These are phyloP conservation scores for Dicrostonyx torquatus DNA, from an alignment of 2,797 vertebrate species.

Conservation along the genomic window DNA sequence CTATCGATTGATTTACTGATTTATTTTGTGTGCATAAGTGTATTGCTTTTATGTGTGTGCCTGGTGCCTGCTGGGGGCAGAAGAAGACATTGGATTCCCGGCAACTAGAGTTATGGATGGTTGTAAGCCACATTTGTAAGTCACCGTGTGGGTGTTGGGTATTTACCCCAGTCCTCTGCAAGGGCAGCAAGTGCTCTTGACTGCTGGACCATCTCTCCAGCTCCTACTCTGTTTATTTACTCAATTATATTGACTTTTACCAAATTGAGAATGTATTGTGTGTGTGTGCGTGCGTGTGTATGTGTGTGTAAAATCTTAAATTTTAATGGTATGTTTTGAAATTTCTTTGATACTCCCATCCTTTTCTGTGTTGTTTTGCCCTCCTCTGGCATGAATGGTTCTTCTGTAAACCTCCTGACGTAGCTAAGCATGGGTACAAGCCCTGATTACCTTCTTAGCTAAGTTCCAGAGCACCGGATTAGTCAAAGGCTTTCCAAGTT, in stretches of 20 bases:
- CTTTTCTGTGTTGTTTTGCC: background rate
- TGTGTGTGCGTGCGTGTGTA: background rate
- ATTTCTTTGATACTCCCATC: background rate
- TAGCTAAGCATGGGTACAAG: background rate
- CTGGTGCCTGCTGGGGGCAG: background rate
- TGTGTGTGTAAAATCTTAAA: background rate
- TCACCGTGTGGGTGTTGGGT: background rate
- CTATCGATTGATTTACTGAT: background rate
- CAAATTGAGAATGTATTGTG: background rate
- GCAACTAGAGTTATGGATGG: background rate
- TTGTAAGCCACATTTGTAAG: background rate
- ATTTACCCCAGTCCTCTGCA: background rate
- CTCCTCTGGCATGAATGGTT: background rate
- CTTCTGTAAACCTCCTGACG: background rate
- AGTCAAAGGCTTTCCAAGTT: background rate
- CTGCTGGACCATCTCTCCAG: background rate
- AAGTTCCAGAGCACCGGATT: background rate
- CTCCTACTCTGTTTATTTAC: background rate
- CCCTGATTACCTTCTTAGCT: background rate
- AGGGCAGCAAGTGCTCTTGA: background rate
- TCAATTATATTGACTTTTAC: background rate
- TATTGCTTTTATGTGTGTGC: too few relatives aligned
- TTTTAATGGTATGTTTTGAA: background rate
- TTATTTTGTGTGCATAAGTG: too few relatives aligned
- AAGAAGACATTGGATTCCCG: background rate